Evolutionary conservation across 2,888 invertebrate species (phyloP), one percentile per base, ranked within the genome.

Genomic region (Cephus pygmeus): DNA sequence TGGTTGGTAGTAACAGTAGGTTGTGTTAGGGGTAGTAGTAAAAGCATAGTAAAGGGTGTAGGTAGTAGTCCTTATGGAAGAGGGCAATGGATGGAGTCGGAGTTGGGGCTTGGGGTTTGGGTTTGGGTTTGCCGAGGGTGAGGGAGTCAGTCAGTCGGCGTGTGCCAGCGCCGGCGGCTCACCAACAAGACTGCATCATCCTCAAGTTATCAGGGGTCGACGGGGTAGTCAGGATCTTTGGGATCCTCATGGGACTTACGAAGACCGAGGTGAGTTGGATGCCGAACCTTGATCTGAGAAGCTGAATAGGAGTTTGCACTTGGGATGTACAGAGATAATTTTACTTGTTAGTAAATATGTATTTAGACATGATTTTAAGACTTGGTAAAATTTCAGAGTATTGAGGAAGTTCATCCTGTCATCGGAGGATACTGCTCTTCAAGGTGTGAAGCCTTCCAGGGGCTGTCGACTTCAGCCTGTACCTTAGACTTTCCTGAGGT

Each of bases 101-200:
- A 71, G 71, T 71, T 78, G 73, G 34, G 69, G 34, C 71, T 31
- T 69, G 30, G 69, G 71, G 15, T 30, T 74, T 71, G 56, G 77
- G 75, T 73, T 56, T 56, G 30, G 68, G 69, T 35, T 36, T 56
- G 68, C 56, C 35, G 79, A 79, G 76, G 78, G 77, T 75, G 81
- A 79, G 68, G 68, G 79, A 85, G 76, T 83, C 80, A 84, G 88
- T 88, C 88, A 88, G 90, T 88, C 89, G 88, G 88, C 89, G 88
- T 87, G 84, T 85, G 85, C 83, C 83, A 84, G 86, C 85, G 87
- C 84, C 87, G 86, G 83, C 84, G 83, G 80, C 83, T 81, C 81
- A 79, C 75, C 79, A 56, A 56, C 56, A 71, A 71, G 71, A 71
- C 71, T 71, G 33, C 71, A 71, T 31, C 31, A 31, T 71, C 71